Base-by-base conservation (phyloP, 2,797 vertebrate species). In the Lacerta agilis region DNA sequence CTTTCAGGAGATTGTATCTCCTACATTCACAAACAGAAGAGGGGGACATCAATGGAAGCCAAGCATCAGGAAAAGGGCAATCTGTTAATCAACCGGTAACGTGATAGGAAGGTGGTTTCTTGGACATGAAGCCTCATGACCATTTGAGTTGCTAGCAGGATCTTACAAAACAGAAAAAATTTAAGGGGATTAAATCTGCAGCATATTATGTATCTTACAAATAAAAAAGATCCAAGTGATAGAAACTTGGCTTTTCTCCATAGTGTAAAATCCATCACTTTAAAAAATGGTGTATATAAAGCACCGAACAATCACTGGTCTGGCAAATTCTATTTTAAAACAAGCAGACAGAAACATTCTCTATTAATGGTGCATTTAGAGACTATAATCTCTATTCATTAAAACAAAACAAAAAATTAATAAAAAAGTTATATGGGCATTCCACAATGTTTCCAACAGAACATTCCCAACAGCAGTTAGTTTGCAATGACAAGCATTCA, bases 401-500 rank as follows among this genome's bases (percentile, higher is more conserved):
- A 96, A 95, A 94, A 92, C 93, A 88, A 92, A 91, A 93, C 95
- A 94, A 94, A 91, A 91, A 96, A 95, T 93, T 93, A 72, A 73
- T 82, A 76, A 66, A 88, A 95, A 92, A 90, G 72, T 94, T 96
- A 96, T 94, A 93, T 93, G 91, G 87, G 76, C 89, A 94, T 95
- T 96, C 93, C 91, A 87, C 81, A 94, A 88, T 91, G 87, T 94
- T 95, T 95, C 95, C 93, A 95, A 95, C 88, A 94, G 90, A 93
- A 90, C 41, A 89, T 84, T 87, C 90, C 90, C 88, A 91, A 91
- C 90, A 93, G 93, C 92, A 95, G 87, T 93, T 91, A 94, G 87
- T 92, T 93, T 95, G 92, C 88, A 95, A 94, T 95, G 95, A 89
- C 88, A 94, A 90, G 88, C 93, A 96, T 95, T 95, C 95, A 95